Evolutionary conservation across 2,113 vertebrate genomes (phyloP).

Genomic region (Laticauda colubrina): DNA sequence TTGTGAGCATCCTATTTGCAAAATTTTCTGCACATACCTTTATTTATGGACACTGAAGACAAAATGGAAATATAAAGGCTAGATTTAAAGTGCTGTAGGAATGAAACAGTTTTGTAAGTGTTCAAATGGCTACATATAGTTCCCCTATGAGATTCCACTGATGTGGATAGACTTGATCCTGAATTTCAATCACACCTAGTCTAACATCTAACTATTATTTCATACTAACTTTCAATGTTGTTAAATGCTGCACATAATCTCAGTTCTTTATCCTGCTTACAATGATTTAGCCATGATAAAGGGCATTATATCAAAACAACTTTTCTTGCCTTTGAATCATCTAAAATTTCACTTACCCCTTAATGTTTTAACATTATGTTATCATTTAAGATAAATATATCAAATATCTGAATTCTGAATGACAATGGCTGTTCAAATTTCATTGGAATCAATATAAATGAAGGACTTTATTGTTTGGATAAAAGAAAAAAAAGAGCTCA

Average conservation of each 20-base stretch:
- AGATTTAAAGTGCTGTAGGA: not conserved
- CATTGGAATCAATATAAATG: not conserved
- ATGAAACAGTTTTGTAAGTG: not conserved
- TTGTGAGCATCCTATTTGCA: not conserved
- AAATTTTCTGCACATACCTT: not conserved
- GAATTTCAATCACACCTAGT: not conserved
- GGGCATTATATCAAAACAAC: not conserved
- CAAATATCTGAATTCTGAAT: not conserved
- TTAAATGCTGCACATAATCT: not conserved
- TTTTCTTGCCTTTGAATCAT: not conserved
- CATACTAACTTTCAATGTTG: not conserved
- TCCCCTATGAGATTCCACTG: not conserved
- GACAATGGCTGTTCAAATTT: not conserved
- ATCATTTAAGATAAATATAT: not conserved
- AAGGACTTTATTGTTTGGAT: not conserved
- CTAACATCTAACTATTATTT: not conserved
- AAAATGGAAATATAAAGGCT: not conserved
- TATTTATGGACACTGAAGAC: not conserved
- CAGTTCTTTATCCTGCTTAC: not conserved
- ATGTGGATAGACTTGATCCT: not conserved
- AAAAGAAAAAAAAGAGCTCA: not conserved
- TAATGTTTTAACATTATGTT: not conserved
- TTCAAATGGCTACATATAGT: not conserved
- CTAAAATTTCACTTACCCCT: not conserved
- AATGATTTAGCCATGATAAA: not conserved